Evolutionary conservation across 2,113 vertebrate species (phyloP).

Genomic region (Hypocryptadius cinnamomeus): DNA sequence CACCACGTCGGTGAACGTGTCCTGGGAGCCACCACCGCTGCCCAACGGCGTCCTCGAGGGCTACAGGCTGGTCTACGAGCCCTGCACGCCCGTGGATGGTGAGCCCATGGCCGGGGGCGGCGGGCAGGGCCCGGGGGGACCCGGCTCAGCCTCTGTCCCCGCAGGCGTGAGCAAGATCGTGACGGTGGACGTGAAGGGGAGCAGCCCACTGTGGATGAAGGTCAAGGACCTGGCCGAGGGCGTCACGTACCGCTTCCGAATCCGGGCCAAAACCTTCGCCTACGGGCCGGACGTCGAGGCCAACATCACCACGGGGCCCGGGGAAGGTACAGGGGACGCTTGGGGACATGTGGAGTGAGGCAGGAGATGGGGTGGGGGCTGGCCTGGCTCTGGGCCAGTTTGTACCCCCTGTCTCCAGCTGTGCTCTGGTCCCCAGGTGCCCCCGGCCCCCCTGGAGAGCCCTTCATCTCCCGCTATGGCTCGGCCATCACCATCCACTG

Average conservation of each 20-base stretch:
- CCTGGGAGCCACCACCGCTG: slow-evolving; percentile 87
- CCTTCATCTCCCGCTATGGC: slow-evolving; percentile 89
- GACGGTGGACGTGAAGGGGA: slow-evolving; percentile 92
- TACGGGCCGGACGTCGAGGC: slow-evolving; percentile 93
- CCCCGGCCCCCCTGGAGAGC: slow-evolving; percentile 89
- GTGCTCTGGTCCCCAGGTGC: slow-evolving; percentile 74
- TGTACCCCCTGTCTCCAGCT: background rate
- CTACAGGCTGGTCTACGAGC: slow-evolving; percentile 90
- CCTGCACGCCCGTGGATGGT: slow-evolving; percentile 89
- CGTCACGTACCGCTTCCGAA: slow-evolving; percentile 87
- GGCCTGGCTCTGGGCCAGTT: fast-evolving
- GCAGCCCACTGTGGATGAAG: slow-evolving; percentile 89
- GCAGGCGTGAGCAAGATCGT: slow-evolving; percentile 97
- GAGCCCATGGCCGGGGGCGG: background rate
- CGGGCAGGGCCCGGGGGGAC: background rate
- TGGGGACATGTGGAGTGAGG: fast-evolving
- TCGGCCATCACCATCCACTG: slow-evolving; percentile 93
- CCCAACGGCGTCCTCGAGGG: slow-evolving; percentile 92
- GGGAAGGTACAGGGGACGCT: slow-evolving; percentile 74
- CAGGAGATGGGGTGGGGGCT: background rate
- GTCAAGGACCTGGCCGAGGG: slow-evolving; percentile 91
- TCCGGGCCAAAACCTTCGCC: slow-evolving; percentile 89
- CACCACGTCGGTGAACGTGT: slow-evolving; percentile 95
- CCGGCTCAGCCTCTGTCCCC: background rate
- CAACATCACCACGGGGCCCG: slow-evolving; percentile 93